Conservation (phyloP, 2,888 invertebrate species). For the Gisinianus flammeolus region DNA sequence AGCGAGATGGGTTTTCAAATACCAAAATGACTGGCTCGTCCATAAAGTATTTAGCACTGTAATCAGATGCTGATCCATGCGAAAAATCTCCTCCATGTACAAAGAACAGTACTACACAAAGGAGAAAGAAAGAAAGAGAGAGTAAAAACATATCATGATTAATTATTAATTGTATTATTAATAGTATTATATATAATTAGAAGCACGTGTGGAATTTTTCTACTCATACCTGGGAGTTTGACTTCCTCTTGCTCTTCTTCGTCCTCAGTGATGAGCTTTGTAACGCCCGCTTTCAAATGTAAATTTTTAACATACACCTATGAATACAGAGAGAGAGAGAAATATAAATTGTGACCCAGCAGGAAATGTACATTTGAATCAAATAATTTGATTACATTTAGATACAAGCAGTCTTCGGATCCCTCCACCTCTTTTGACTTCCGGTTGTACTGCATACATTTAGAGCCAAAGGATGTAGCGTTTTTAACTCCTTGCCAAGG, state of each 20-base stretch:
- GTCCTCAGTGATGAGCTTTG: background rate
- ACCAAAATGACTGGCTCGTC: conserved; percentile 56
- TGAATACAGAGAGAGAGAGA: background rate
- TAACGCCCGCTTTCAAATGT: conserved; percentile 23
- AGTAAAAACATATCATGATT: too few species aligned
- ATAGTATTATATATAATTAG: background rate
- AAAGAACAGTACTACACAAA: conserved; percentile 55
- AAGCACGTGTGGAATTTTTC: background rate
- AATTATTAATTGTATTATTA: too few species aligned
- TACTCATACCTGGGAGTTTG: conserved; percentile 37
- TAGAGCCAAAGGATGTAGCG: conserved; percentile 47
- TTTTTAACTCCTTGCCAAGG: conserved; percentile 51
- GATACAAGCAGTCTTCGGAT: conserved; percentile 47
- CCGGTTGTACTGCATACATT: conserved; percentile 55
- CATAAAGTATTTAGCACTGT: conserved; percentile 57
- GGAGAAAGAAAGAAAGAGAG: background rate
- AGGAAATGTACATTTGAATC: background rate
- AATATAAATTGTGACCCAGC: conserved; percentile 6
- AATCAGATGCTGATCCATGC: conserved; percentile 53
- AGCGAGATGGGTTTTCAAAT: too few species aligned
- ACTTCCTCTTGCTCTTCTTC: conserved; percentile 21
- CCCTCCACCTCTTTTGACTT: conserved; percentile 46
- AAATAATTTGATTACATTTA: conserved; percentile 46
- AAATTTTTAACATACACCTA: conserved; percentile 15
- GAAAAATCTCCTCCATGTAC: conserved; percentile 57